Conservation (phyloP, 2,113 vertebrate species). For the Phoxinus phoxinus region DNA sequence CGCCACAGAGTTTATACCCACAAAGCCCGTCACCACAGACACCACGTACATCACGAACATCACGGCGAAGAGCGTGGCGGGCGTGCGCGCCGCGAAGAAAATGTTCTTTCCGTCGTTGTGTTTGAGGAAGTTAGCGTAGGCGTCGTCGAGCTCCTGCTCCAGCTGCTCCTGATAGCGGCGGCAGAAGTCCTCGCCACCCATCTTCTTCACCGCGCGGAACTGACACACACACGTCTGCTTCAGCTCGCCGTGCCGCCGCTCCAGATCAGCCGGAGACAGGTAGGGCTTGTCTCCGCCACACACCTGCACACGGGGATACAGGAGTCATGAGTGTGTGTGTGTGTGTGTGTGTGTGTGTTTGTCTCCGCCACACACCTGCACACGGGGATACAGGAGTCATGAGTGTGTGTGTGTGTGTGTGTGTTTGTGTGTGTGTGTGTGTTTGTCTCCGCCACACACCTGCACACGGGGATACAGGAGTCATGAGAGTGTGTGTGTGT, state of each 20-base stretch:
- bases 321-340: too few species aligned
- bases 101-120: conserved; percentile 99
- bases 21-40: conserved; percentile 93
- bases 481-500: not conserved
- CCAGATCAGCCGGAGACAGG: conserved; percentile 91
- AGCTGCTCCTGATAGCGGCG: conserved; percentile 93
- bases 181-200: conserved; percentile 98
- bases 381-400: too few species aligned
- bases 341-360: not conserved
- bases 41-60: conserved; percentile 95
- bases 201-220: conserved; percentile 95
- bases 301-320: conserved; percentile 72
- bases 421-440: not conserved
- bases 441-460: not conserved
- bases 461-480: too few species aligned
- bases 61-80: conserved; percentile 93
- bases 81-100: conserved; percentile 95
- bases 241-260: conserved; percentile 85
- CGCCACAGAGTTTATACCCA: conserved; percentile 90
- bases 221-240: conserved; percentile 82
- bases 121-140: conserved; percentile 91
- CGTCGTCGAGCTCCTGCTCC: conserved; percentile 89
- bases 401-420: not conserved
- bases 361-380: too few species aligned
- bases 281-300: conserved; percentile 97